phyloP scores from a whole-genome alignment of 2,797 vertebrate species.

The Anguilla anguilla region DNA sequence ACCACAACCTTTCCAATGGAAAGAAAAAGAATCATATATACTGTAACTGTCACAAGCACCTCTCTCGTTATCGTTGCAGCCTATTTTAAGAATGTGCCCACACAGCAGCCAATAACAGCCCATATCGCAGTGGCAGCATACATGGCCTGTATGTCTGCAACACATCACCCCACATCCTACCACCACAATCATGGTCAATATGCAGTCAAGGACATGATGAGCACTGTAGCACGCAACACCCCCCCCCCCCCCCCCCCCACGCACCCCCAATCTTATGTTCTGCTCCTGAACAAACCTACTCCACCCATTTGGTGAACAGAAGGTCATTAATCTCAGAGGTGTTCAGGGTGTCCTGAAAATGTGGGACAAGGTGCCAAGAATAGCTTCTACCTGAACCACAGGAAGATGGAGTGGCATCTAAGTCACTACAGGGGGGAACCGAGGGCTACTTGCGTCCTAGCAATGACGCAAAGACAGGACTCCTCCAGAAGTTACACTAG shows the following conservation, averaged over 20 bases:
- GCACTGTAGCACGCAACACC: not conserved
- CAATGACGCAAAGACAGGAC: slow-evolving; percentile 22
- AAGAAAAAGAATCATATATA: not conserved
- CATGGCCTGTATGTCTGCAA: slow-evolving; percentile 1
- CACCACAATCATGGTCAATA: not conserved
- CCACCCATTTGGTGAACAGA: slow-evolving; percentile 28
- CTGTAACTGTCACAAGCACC: not conserved
- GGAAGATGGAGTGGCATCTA: slow-evolving; percentile 43
- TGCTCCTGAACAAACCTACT: not conserved
- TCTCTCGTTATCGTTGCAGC: not conserved
- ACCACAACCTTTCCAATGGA: not conserved
- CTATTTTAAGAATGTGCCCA: not conserved
- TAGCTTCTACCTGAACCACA: slow-evolving; percentile 53
- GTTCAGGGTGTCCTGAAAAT: slow-evolving; percentile 22
- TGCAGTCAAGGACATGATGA: not conserved
- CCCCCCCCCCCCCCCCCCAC: not conserved
- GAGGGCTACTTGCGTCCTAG: slow-evolving; percentile 26
- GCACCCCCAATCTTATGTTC: not conserved
- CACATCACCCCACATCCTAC: not conserved
- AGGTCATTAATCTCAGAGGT: slow-evolving; percentile 39
- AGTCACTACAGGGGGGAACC: slow-evolving; percentile 45
- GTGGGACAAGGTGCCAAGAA: slow-evolving; percentile 48
- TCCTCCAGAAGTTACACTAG: not conserved
- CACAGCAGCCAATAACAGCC: not conserved
- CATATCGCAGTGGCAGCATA: not conserved